phyloP scores from a whole-genome alignment of 2,113 vertebrate genomes.

The Odontophorus gujanensis region DNA sequence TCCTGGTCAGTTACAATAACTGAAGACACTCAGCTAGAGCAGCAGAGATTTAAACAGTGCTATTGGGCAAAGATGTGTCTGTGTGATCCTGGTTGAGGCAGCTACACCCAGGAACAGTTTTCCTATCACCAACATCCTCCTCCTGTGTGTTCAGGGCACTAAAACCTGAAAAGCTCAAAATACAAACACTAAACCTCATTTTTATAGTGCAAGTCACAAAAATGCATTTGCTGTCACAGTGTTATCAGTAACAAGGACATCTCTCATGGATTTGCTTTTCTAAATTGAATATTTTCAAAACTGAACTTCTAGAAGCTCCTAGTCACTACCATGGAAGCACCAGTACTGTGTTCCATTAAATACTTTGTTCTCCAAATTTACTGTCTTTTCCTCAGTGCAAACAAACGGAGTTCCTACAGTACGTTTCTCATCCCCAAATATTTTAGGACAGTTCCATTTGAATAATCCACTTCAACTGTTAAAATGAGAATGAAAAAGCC shows the following conservation, averaged over 20 bases:
- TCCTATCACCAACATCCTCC: background rate
- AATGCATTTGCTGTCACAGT: background rate
- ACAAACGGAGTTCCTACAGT: background rate
- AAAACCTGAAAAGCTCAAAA: background rate
- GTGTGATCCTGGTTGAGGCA: rapidly evolving
- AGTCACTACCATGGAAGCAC: background rate
- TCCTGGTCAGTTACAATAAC: background rate
- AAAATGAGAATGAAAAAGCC: background rate
- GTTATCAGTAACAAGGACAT: background rate
- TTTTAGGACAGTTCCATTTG: background rate
- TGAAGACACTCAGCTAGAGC: background rate
- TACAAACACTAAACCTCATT: background rate
- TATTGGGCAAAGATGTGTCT: background rate
- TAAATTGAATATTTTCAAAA: background rate
- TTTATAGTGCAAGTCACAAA: background rate
- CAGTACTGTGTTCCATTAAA: background rate
- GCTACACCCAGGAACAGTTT: background rate
- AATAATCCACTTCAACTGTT: background rate
- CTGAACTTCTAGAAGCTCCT: background rate
- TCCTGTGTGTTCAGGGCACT: background rate
- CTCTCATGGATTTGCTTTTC: background rate
- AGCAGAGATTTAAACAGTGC: background rate
- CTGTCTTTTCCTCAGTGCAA: background rate
- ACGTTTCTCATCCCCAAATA: background rate
- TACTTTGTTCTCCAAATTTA: background rate